Percentiles rank a stretch among this genome's conserved stretches.
Evolutionary conservation across 2,113 vertebrate genomes (phyloP).

Genomic region (Hydrolagus affinis): DNA sequence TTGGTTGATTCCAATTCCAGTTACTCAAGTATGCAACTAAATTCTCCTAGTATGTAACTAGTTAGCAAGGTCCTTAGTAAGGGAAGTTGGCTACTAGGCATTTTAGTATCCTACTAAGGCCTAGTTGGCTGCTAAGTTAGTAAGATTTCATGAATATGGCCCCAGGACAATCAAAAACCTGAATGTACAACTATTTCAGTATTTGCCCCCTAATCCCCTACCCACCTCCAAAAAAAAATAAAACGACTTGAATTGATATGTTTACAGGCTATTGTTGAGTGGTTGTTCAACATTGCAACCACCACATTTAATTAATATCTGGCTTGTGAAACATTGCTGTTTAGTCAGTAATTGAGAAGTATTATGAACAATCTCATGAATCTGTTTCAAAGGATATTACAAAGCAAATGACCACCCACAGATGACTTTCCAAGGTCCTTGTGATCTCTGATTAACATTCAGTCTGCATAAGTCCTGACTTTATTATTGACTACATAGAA

Average conservation of each 20-base stretch:
- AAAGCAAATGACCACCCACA: constrained; percentile 71
- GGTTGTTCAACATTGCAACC: background rate
- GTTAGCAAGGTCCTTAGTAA: no score
- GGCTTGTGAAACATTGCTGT: background rate
- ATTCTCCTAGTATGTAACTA: no score
- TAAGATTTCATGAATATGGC: background rate
- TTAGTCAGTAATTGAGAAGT: background rate
- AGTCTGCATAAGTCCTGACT: constrained; percentile 89
- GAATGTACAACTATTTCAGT: background rate
- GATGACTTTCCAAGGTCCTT: constrained; percentile 98
- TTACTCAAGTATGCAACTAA: no score
- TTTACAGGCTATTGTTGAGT: background rate
- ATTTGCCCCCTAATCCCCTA: background rate
- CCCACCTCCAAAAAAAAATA: no score
- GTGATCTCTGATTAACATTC: constrained; percentile 95
- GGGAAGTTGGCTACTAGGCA: no score
- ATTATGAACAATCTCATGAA: constrained; percentile 50
- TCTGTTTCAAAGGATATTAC: constrained; percentile 57
- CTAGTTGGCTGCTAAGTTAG: no score
- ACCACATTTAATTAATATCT: background rate
- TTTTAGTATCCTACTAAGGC: no score
- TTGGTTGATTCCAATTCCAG: no score
- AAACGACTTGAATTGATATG: background rate
- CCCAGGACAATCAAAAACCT: background rate
- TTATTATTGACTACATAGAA: constrained; percentile 99